A percentile compares a stretch with the other conserved stretches of the same genome.
Evolutionary conservation across 2,797 vertebrate species (phyloP).

Genomic region (Mareca strepera): DNA sequence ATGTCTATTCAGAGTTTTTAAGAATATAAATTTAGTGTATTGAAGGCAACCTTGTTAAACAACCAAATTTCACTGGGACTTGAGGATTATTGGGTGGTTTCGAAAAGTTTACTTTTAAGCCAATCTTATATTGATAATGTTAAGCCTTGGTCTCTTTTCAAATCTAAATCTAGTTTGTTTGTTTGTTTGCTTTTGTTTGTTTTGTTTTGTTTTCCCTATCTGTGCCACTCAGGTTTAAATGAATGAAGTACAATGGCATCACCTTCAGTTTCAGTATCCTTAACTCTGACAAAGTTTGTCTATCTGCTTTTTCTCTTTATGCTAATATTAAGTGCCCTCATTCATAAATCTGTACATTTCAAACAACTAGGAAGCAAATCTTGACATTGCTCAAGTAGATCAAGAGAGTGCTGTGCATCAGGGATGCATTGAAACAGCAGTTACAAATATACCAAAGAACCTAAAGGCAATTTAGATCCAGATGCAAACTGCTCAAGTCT

Average conservation of each 20-base stretch:
- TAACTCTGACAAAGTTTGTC: background rate
- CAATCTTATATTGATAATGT: background rate
- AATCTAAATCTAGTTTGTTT: background rate
- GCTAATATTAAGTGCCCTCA: background rate
- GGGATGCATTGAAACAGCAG: background rate
- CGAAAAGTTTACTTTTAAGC: background rate
- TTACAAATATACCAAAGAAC: background rate
- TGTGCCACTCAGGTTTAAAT: background rate
- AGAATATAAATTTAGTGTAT: background rate
- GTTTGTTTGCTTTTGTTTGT: background rate
- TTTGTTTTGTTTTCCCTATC: background rate
- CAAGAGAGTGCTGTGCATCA: background rate
- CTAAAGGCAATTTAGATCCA: conserved; percentile 21
- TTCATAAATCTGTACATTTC: background rate
- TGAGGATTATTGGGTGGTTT: accelerated
- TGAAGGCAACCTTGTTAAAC: background rate
- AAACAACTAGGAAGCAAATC: background rate
- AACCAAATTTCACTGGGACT: background rate
- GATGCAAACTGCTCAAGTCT: conserved; percentile 13
- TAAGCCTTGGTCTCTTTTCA: background rate
- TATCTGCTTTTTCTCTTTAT: background rate
- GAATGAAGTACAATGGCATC: background rate
- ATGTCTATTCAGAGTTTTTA: background rate
- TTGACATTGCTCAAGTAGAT: background rate
- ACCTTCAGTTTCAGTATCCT: background rate